Percentiles rank a stretch among this genome's conserved stretches.
Evolutionary conservation across 2,113 vertebrate genomes (phyloP).

Genomic region (Etheostoma cragini): DNA sequence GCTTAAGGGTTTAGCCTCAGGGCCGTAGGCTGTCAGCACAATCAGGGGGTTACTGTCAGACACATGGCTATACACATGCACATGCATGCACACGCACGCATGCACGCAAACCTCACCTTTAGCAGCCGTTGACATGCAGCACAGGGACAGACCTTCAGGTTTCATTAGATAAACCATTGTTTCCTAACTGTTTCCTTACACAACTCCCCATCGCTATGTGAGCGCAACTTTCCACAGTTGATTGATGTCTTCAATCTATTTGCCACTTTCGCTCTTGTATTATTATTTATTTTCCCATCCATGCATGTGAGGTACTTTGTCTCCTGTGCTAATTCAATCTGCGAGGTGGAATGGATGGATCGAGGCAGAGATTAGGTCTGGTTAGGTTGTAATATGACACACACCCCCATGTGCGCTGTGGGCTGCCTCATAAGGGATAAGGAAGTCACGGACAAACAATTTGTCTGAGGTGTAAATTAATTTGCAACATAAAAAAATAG

Average conservation of each 20-base stretch:
- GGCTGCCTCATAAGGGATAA: constrained; percentile 53
- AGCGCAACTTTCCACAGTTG: constrained; percentile 12
- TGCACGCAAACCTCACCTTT: constrained; percentile 27
- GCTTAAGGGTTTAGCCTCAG: constrained; percentile 45
- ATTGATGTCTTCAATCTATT: constrained; percentile 68
- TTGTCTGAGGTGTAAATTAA: constrained; percentile 81
- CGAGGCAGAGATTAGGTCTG: constrained; percentile 60
- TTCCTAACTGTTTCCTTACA: constrained; percentile 26
- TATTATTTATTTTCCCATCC: constrained; percentile 64
- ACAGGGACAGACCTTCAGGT: constrained; percentile 25
- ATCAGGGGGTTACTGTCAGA: constrained; percentile 67
- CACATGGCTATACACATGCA: constrained; percentile 28
- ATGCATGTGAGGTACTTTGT: constrained; percentile 57
- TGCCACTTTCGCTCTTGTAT: constrained; percentile 49
- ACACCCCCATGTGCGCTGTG: constrained; percentile 24
- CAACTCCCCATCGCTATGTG: not conserved
- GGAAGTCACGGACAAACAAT: constrained; percentile 79
- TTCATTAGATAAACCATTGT: constrained; percentile 30
- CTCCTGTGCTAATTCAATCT: constrained; percentile 59
- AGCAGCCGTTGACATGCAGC: constrained; percentile 32
- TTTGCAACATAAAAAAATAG: constrained; percentile 76
- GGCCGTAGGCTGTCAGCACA: constrained; percentile 59
- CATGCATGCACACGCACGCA: constrained; percentile 20
- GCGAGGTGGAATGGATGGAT: constrained; percentile 54
- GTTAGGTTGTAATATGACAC: constrained; percentile 47